Percentiles rank a stretch among this genome's conserved stretches.
Conservation (phyloP, 2,113 vertebrate genomes). For the Hucho hucho region DNA sequence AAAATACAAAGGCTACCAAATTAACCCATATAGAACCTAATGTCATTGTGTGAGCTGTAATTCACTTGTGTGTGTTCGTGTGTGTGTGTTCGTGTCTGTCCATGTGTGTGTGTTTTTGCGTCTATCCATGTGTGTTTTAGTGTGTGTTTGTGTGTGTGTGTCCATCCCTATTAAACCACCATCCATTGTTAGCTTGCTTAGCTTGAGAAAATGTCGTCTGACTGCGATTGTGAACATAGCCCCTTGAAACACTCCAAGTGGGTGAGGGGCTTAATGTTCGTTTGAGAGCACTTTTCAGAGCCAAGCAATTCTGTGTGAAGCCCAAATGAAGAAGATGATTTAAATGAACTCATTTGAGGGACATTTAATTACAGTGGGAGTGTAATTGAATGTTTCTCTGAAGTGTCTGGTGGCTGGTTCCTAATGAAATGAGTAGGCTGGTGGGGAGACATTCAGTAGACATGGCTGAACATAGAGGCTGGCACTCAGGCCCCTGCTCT, state of each 20-base stretch:
- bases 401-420: slow-evolving; percentile 64
- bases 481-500: background rate
- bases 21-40: background rate
- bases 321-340: slow-evolving; percentile 68
- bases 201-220: slow-evolving; percentile 62
- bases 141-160: background rate
- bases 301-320: slow-evolving; percentile 49
- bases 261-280: slow-evolving; percentile 53
- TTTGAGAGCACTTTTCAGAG: slow-evolving; percentile 38
- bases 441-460: background rate
- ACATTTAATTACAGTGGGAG: slow-evolving; percentile 70
- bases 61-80: background rate
- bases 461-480: background rate
- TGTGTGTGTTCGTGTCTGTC: slow-evolving; percentile 23
- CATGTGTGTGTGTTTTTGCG: background rate
- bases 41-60: slow-evolving; percentile 24
- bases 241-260: slow-evolving; percentile 52
- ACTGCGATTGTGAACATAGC: slow-evolving; percentile 49
- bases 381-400: slow-evolving; percentile 71
- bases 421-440: slow-evolving; percentile 56
- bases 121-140: background rate
- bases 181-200: slow-evolving; percentile 44
- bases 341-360: slow-evolving; percentile 70
- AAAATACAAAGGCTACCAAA: slow-evolving; percentile 17
- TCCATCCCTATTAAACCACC: background rate